Evolutionary conservation across 2,113 vertebrate genomes (phyloP), one percentile per base, ranked within the genome.

Genomic region (Deroptyus accipitrinus): DNA sequence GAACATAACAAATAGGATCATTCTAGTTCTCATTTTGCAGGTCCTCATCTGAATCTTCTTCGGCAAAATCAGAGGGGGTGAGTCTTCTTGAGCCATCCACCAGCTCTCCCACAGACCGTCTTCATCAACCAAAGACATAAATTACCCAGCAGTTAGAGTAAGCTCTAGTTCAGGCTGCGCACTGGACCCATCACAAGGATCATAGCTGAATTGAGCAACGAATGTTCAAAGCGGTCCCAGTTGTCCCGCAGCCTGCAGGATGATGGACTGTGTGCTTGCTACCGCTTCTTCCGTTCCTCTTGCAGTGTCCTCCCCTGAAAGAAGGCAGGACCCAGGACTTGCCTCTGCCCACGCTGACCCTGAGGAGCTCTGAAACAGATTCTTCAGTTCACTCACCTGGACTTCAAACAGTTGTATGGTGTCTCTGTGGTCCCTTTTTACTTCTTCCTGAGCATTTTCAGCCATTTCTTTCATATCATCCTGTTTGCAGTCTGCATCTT

Each of bases 391-490:
- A 23, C 28, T 51, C 25, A 25, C 12, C 11, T 17, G 9, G 28
- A 13, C 35, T 73, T 11, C 1, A 46, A 82, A 31, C 22, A 59
- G 30, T n/a, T 63, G 11, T 54, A 20, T n/a, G 30, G 19, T 7
- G 48, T 17, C 39, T 46, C 11, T 4, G 1, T 59, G 44, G 5
- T 46, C 44, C 27, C 10, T 73, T 37, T 59, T 72, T n/a, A 30
- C 17, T 20, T 46, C 51, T 44, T 10, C 6, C 22, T n/a, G 27
- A 67, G 51, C 33, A 4, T 97, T 97, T 97, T 98, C 98, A 74
- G 97, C 98, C 80, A 97, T 97, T 96, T 98, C 98, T 98, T 97
- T 97, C 98, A 98, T 96, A 87, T 98, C 97, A 98, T 98, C 98
- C 91, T 98, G 98, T 96, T 98, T 97, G 97, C 97, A 94, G 97